A percentile compares a stretch with the other conserved stretches of the same genome.
Evolutionary conservation across 2,113 vertebrate species (phyloP).

Genomic region (Muscicapa adusta): DNA sequence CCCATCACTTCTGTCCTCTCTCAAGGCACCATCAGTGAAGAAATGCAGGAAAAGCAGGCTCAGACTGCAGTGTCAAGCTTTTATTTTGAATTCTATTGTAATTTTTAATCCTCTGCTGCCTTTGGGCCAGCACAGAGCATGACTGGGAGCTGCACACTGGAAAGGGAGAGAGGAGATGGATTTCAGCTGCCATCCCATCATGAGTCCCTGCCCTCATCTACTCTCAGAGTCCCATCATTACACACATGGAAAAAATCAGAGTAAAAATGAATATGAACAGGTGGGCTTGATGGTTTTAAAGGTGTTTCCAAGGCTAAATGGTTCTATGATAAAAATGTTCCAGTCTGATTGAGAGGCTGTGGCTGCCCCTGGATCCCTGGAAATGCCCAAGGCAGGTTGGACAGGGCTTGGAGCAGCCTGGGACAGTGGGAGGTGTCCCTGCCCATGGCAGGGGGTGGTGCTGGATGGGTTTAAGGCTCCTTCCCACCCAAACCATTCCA

Average conservation of each 20-base stretch:
- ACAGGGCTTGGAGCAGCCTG: neutral
- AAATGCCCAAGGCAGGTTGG: fast-evolving
- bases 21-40: neutral
- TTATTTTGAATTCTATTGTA: neutral
- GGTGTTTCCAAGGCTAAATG: neutral
- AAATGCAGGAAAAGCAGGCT: neutral
- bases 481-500: neutral
- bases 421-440: neutral
- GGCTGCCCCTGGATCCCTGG: neutral
- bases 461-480: neutral
- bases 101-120: neutral
- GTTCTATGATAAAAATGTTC: neutral
- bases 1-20: neutral
- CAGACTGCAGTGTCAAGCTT: neutral
- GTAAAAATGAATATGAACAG: neutral
- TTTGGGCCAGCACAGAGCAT: neutral
- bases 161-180: neutral
- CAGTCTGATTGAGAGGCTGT: neutral
- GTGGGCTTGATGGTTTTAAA: neutral
- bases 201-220: fast-evolving
- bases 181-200: fast-evolving
- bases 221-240: fast-evolving
- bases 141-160: too few relatives aligned
- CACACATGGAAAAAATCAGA: neutral
- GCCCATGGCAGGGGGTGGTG: neutral